Percentiles rank a stretch among this genome's conserved stretches.
phyloP scores from a whole-genome alignment of 2,797 vertebrate genomes.

The Acanthurus leucopareius region DNA sequence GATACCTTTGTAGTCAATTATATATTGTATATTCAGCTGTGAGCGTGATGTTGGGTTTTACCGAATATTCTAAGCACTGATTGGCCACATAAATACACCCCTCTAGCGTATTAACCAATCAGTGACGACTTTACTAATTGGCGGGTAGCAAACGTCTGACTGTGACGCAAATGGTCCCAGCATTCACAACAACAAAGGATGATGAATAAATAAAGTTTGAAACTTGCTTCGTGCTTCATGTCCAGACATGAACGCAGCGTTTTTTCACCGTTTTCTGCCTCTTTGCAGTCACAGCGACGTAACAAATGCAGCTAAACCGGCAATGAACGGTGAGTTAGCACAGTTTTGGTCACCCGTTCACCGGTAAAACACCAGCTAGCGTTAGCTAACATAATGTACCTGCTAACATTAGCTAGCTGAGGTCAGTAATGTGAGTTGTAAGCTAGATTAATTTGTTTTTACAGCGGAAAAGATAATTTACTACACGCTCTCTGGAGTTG shows the following conservation, averaged over 20 bases:
- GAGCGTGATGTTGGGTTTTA: too few relatives aligned
- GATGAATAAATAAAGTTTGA: constrained; percentile 63
- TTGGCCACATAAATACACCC: constrained; percentile 58
- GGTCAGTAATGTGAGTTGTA: background rate
- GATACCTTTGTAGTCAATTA: background rate
- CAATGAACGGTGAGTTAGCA: constrained; percentile 61
- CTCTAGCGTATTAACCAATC: constrained; percentile 62
- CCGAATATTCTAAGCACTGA: constrained; percentile 30
- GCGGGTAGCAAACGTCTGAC: constrained; percentile 42
- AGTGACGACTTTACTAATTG: constrained; percentile 50
- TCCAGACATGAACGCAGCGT: background rate
- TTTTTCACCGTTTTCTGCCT: background rate
- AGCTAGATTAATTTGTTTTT: background rate
- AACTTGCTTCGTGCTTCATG: constrained; percentile 26
- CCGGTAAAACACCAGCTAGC: constrained; percentile 50
- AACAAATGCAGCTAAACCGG: background rate
- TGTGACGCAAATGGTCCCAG: constrained; percentile 42
- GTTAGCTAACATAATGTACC: constrained; percentile 36
- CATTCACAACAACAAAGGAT: constrained; percentile 73
- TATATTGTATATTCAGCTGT: too few relatives aligned
- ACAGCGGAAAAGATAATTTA: background rate
- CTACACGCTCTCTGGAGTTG: background rate
- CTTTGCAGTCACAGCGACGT: background rate
- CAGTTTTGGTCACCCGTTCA: background rate
- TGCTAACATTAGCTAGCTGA: constrained; percentile 27